phyloP scores from a whole-genome alignment of 2,888 invertebrate genomes.

The Rhagium mordax region DNA sequence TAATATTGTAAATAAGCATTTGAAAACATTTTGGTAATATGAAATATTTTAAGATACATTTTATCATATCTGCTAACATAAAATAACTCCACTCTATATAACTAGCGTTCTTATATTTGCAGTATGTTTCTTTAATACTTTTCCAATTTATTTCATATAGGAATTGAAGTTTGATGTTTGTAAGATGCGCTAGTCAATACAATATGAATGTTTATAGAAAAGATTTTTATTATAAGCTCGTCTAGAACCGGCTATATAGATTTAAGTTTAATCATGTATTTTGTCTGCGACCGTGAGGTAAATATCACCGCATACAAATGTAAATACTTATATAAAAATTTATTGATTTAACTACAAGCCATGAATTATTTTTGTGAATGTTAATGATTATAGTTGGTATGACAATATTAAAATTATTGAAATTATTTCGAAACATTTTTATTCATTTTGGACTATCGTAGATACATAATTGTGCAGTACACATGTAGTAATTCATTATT shows the following conservation, averaged over 20 bases:
- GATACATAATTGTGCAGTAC: too few relatives aligned
- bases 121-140: constrained; percentile 3
- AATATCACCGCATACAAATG: too few relatives aligned
- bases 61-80: constrained; percentile 73
- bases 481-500: too few relatives aligned
- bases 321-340: too few relatives aligned
- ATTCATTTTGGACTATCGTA: too few relatives aligned
- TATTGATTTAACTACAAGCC: too few relatives aligned
- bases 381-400: too few relatives aligned
- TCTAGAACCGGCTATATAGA: constrained; percentile 52
- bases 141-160: constrained; percentile 9
- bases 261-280: constrained; percentile 52
- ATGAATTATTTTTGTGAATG: too few relatives aligned
- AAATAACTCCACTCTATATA: not conserved
- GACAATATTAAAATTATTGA: too few relatives aligned
- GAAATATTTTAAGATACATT: constrained; percentile 95
- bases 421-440: too few relatives aligned
- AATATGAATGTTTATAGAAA: constrained; percentile 35
- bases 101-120: not conserved
- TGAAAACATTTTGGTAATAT: constrained; percentile 98
- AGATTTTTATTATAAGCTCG: constrained; percentile 46
- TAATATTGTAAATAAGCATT: constrained; percentile 94
- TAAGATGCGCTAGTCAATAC: constrained; percentile 33
- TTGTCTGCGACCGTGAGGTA: too few relatives aligned
- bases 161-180: constrained; percentile 43